Percentiles rank a stretch among this genome's conserved stretches.
These are phyloP conservation scores for Hirudinaria manillensis DNA, from an alignment of 2,888 invertebrate genomes.

Conservation along the genomic window DNA sequence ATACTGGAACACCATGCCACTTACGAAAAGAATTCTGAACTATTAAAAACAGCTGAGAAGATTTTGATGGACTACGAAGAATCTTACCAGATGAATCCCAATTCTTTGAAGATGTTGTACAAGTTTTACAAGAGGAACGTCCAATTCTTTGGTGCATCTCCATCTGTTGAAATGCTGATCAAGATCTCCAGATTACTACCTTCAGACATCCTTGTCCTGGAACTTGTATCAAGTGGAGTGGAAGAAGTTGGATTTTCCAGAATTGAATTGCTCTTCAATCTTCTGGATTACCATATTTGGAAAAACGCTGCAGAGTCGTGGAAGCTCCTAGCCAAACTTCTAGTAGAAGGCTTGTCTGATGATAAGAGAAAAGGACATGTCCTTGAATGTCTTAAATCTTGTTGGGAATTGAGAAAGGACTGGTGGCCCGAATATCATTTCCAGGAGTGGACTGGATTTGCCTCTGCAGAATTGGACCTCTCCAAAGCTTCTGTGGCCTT, in stretches of 20 bases:
- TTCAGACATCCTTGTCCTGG: neutral
- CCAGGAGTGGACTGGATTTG: neutral
- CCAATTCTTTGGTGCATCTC: neutral
- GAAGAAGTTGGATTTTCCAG: constrained; percentile 14
- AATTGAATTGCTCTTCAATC: neutral
- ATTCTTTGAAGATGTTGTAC: constrained; percentile 7
- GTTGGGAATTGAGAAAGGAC: constrained; percentile 6
- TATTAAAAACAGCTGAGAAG: neutral
- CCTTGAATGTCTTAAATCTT: neutral
- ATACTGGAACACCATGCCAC: constrained; percentile 14
- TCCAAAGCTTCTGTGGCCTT: constrained; percentile 22
- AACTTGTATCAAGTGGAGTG: neutral
- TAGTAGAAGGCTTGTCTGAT: neutral
- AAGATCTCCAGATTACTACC: neutral
- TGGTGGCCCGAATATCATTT: constrained; percentile 21
- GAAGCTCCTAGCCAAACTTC: neutral
- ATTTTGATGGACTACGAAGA: constrained; percentile 14
- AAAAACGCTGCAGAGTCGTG: constrained; percentile 1
- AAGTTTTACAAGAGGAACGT: constrained; percentile 5
- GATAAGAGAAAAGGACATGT: neutral
- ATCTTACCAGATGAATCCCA: neutral
- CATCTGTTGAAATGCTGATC: neutral
- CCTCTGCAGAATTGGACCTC: neutral
- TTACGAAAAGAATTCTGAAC: neutral
- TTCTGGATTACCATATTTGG: neutral